A percentile compares a stretch with the other conserved stretches of the same genome.
These are phyloP conservation scores for Glomeris maerens DNA, from an alignment of 1,140 invertebrate species.

Conservation along the genomic window DNA sequence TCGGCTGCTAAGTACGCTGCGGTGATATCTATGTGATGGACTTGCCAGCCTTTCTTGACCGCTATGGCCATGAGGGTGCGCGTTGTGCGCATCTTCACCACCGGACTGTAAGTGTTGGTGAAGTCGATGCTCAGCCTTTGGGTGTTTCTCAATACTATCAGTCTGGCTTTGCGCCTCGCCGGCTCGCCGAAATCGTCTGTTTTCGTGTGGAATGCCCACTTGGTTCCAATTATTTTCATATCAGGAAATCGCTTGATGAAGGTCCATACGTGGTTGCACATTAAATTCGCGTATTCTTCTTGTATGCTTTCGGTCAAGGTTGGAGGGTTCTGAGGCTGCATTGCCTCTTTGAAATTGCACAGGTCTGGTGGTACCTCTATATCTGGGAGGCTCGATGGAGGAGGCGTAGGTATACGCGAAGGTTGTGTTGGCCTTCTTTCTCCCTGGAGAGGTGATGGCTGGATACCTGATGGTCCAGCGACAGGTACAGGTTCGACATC, in stretches of 20 bases:
- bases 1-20: not conserved
- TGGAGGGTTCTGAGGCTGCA: too few relatives aligned
- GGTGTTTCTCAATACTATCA: slow-evolving; percentile 12
- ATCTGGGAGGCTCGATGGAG: too few relatives aligned
- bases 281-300: too few relatives aligned
- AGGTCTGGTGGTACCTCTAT: too few relatives aligned
- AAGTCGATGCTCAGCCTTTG: slow-evolving; percentile 12
- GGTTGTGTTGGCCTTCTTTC: too few relatives aligned
- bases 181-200: slow-evolving; percentile 10
- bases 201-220: slow-evolving; percentile 15
- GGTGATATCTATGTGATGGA: not conserved
- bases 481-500: too few relatives aligned
- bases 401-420: too few relatives aligned
- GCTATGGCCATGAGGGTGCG: not conserved
- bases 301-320: too few relatives aligned
- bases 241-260: not conserved
- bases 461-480: too few relatives aligned
- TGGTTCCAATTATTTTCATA: slow-evolving; percentile 3
- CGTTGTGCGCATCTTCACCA: slow-evolving; percentile 9
- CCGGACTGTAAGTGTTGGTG: slow-evolving; percentile 14
- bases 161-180: slow-evolving; percentile 11
- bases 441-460: too few relatives aligned
- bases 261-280: too few relatives aligned
- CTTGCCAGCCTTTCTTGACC: not conserved
- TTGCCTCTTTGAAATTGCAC: too few relatives aligned